Conservation (phyloP, 2,113 vertebrate species). For the Hippopotamus amphibius region DNA sequence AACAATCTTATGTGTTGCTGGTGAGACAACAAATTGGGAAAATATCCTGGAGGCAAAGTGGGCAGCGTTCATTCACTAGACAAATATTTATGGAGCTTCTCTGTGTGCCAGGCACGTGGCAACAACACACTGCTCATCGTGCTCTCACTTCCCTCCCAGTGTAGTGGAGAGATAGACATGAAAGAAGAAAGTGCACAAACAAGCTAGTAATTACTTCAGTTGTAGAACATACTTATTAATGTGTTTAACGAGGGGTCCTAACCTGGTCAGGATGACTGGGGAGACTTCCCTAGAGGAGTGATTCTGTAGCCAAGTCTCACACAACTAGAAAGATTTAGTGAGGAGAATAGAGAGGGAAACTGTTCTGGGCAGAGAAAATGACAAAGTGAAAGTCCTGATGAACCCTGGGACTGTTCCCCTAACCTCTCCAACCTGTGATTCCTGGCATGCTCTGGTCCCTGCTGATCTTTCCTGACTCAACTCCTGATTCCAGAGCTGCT, state of each 20-base stretch:
- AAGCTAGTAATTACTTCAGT: neutral
- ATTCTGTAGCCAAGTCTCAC: neutral
- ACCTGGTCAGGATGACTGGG: neutral
- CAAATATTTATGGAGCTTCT: neutral
- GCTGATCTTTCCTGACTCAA: neutral
- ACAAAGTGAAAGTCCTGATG: fast-evolving
- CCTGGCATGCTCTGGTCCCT: fast-evolving
- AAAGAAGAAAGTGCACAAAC: neutral
- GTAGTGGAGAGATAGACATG: fast-evolving
- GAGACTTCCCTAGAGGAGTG: neutral
- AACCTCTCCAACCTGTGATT: no score
- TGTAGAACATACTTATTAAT: neutral
- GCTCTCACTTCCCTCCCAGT: neutral
- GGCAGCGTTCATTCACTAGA: neutral
- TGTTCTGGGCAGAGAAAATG: neutral
- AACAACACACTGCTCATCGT: fast-evolving
- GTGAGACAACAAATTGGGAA: neutral
- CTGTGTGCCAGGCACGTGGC: neutral
- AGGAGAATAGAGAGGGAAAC: neutral
- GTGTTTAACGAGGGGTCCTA: neutral
- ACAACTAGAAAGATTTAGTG: fast-evolving
- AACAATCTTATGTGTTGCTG: neutral
- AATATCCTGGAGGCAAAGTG: neutral
- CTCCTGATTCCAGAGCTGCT: neutral
- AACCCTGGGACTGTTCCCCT: fast-evolving